A percentile compares a stretch with the other conserved stretches of the same genome.
Evolutionary conservation across 2,888 invertebrate genomes (phyloP).

Genomic region (Diplolepis rosae): DNA sequence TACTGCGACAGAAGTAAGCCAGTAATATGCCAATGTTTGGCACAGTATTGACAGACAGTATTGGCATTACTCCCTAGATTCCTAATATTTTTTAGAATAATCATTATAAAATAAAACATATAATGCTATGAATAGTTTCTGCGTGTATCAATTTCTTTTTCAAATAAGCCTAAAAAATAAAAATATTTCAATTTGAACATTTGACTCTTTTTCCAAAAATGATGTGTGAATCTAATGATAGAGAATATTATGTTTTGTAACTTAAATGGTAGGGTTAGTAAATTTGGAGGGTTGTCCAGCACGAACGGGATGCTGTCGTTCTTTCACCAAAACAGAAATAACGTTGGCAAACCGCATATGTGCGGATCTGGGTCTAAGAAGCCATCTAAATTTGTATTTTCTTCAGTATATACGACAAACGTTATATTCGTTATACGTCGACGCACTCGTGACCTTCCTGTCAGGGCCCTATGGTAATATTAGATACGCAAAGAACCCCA

Average conservation of each 20-base stretch:
- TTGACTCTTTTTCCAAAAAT: neutral
- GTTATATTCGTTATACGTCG: neutral
- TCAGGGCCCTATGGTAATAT: constrained; percentile 16
- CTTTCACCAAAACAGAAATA: constrained; percentile 25
- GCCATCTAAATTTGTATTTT: constrained; percentile 26
- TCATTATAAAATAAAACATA: no score
- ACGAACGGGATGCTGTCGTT: constrained; percentile 24
- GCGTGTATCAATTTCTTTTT: no score
- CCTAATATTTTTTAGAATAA: no score
- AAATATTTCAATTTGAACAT: no score
- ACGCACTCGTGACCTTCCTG: constrained; percentile 14
- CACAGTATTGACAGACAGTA: no score
- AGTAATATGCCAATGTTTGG: no score
- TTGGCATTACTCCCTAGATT: no score
- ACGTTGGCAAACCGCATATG: constrained; percentile 25
- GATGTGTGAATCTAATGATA: neutral
- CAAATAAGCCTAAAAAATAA: no score
- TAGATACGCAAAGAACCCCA: constrained; percentile 5
- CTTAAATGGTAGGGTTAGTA: neutral
- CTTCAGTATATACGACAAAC: constrained; percentile 4
- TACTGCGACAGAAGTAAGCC: no score
- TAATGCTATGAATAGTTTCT: no score
- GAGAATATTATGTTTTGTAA: constrained; percentile 2
- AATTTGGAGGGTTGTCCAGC: constrained; percentile 25
- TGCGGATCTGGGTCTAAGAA: constrained; percentile 23